Evolutionary conservation across 2,888 invertebrate species (phyloP).

Genomic region (Drosophila greeni): DNA sequence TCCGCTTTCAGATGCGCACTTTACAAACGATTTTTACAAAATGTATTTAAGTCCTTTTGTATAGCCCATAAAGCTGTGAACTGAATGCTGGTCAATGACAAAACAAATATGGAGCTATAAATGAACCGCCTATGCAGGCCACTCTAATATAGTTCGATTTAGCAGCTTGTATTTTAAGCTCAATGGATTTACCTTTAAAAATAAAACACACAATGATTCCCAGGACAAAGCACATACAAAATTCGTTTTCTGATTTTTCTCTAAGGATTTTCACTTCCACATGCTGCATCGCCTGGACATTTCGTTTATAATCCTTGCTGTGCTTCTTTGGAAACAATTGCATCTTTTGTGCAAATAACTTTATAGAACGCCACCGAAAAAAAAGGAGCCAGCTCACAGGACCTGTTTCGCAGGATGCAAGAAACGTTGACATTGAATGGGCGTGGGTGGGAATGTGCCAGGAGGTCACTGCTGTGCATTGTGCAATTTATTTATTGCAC

Average conservation of each 20-base stretch:
- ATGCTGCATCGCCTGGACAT: conserved; percentile 39
- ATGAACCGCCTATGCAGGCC: neutral
- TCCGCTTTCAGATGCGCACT: no score
- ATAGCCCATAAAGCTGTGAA: neutral
- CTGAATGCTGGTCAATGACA: neutral
- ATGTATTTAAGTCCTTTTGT: no score
- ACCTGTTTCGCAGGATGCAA: conserved; percentile 30
- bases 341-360: conserved; percentile 68
- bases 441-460: conserved; percentile 18
- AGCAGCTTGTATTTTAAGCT: neutral
- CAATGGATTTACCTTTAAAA: neutral
- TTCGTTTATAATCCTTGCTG: conserved; percentile 50
- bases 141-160: neutral
- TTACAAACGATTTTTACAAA: no score
- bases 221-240: conserved; percentile 34
- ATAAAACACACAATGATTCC: neutral
- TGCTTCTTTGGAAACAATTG: conserved; percentile 70
- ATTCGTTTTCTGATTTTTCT: conserved; percentile 32
- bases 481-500: conserved; percentile 67
- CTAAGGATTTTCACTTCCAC: conserved; percentile 16
- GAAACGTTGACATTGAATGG: conserved; percentile 48
- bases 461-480: conserved; percentile 58
- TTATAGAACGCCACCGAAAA: conserved; percentile 45
- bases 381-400: conserved; percentile 15
- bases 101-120: neutral